Evolutionary conservation across 2,113 vertebrate genomes (phyloP).

Genomic region (Tragelaphus scriptus): DNA sequence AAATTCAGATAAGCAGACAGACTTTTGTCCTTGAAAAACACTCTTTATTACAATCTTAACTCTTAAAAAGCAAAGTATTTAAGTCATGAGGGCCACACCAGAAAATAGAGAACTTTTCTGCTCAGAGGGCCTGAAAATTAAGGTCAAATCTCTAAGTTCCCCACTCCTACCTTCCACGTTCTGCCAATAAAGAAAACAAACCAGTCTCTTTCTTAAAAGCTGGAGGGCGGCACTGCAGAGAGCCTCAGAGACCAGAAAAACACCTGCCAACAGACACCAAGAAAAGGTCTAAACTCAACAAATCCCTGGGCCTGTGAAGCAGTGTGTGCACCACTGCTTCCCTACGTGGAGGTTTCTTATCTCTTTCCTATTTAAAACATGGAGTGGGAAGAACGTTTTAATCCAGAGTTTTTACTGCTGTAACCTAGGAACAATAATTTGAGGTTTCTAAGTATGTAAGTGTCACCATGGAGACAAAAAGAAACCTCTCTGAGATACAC

Average conservation of each 20-base stretch:
- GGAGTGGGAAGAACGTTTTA: constrained; percentile 51
- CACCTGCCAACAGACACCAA: not conserved
- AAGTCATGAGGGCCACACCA: not conserved
- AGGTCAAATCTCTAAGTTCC: not conserved
- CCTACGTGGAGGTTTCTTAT: not conserved
- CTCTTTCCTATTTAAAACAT: constrained; percentile 37
- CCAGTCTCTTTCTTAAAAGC: not conserved
- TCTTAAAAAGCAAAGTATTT: not conserved
- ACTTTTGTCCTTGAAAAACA: constrained; percentile 28
- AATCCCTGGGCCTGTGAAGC: no score
- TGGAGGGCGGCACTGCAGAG: not conserved
- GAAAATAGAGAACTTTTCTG: constrained; percentile 1
- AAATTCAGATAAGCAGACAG: constrained; percentile 15
- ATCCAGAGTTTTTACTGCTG: constrained; percentile 43
- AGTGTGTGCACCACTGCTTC: not conserved
- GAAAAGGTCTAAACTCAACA: not conserved
- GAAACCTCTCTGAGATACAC: constrained; percentile 20
- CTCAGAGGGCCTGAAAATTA: not conserved
- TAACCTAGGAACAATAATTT: constrained; percentile 66
- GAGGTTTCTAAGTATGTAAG: constrained; percentile 53
- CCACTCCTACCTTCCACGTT: not conserved
- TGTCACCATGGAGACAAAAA: constrained; percentile 64
- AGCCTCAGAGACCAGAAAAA: not conserved
- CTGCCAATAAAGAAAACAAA: not conserved
- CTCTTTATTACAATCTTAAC: not conserved